A percentile compares a stretch with the other conserved stretches of the same genome.
phyloP scores from a whole-genome alignment of 2,797 vertebrate genomes.

The Nannoperca obscura region DNA sequence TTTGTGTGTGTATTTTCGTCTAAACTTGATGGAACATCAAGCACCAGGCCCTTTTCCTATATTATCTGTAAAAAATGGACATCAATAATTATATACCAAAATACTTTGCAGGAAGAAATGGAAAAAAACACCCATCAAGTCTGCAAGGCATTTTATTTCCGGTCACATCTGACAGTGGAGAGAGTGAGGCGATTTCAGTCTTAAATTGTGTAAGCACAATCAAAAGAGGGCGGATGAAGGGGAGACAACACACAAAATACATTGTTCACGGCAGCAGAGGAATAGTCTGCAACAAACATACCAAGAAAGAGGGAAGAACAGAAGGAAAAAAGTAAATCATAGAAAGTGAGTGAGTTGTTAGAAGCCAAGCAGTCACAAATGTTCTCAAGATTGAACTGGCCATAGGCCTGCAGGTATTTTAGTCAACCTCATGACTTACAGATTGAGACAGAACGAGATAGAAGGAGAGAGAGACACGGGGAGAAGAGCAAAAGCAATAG shows the following conservation, averaged over 20 bases:
- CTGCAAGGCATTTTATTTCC: background rate
- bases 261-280: background rate
- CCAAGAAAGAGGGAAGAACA: background rate
- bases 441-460: conserved; percentile 46
- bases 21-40: conserved; percentile 6
- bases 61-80: background rate
- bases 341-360: conserved; percentile 41
- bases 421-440: conserved; percentile 51
- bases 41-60: background rate
- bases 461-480: conserved; percentile 6
- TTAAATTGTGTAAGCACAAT: conserved; percentile 4
- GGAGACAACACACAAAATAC: background rate
- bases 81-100: conserved; percentile 2
- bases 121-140: conserved; percentile 1
- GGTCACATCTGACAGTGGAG: background rate
- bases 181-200: background rate
- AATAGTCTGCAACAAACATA: conserved; percentile 5
- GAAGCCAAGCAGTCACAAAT: conserved; percentile 59
- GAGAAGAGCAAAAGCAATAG: conserved; percentile 45
- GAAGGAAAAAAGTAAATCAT: conserved; percentile 19
- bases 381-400: conserved; percentile 67
- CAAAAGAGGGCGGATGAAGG: background rate
- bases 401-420: conserved; percentile 60
- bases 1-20: conserved; percentile 1
- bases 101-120: background rate